Base-by-base conservation (phyloP, 2,888 invertebrate species). In the Adineta ricciae region DNA sequence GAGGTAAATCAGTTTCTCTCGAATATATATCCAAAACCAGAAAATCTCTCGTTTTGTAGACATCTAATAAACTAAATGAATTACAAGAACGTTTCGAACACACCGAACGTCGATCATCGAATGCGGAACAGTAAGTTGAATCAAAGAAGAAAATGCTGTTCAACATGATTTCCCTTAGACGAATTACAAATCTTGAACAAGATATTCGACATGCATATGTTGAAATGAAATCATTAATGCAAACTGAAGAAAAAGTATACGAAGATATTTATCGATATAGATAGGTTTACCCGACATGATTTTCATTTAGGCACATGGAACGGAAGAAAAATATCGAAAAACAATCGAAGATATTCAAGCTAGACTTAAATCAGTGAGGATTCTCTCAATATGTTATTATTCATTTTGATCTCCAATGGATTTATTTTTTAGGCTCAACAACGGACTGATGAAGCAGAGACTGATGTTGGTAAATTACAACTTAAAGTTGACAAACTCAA, bases 401-500 rank as follows among this genome's bases (percentile, higher is more conserved):
- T n/a, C 24, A 14, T n/a, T n/a, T 24, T 8, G 8, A 11, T 4
- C 11, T 46, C 46, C 5, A 46, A 32, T 41, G 1, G 21, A 38
- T 24, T 1, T 73, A 38, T 11, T 16, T 21, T 78, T 19, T 41
- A 78, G 78, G 78, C 78, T 78, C 78, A 78, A 78, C 78, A 78
- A n/a, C 78, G 78, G 14, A 78, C 78, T 1, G 78, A 78, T 41
- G 78, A 78, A 78, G 41, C 41, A 14, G 78, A 78, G 41, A 14
- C n/a, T 2, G 78, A 78, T n/a, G 41, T 78, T 78, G 78, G n/a
- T 41, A 78, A 78, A 78, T 78, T 78, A 41, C 78, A 78, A 78
- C 21, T n/a, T 11, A 78, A 38, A 41, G 41, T 78, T 78, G 78
- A 78, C 41, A 78, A 41, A 78, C 14, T 78, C n/a, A 78, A 78